phyloP scores from a whole-genome alignment of 2,888 invertebrate genomes.

The Mactromeris polynyma region DNA sequence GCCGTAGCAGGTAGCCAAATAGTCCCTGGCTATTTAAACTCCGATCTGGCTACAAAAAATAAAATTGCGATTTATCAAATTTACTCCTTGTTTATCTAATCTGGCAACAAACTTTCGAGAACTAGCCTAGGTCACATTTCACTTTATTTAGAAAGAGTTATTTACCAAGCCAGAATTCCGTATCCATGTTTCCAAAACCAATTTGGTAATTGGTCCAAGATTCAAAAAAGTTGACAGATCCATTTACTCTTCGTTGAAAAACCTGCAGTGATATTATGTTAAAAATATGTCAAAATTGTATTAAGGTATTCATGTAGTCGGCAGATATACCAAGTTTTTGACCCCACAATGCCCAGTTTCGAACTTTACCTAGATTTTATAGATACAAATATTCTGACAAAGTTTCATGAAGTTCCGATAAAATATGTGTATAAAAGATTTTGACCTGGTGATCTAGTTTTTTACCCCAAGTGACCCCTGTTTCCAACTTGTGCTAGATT shows the following conservation, averaged over 20 bases:
- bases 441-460: not conserved
- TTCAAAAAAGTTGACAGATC: conserved; percentile 93
- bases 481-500: too few species aligned
- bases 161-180: conserved; percentile 94
- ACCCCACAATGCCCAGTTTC: not conserved
- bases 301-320: too few species aligned
- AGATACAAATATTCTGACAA: not conserved
- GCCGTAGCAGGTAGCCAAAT: too few species aligned
- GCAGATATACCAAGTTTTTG: too few species aligned
- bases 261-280: conserved; percentile 85
- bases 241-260: conserved; percentile 93
- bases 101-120: not conserved
- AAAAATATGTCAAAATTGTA: not conserved
- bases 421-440: not conserved
- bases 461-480: too few species aligned
- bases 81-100: not conserved
- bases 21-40: not conserved
- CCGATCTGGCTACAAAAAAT: not conserved
- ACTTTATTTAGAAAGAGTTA: not conserved
- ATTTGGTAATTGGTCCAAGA: conserved; percentile 93
- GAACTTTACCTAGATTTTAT: not conserved
- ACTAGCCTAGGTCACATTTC: not conserved
- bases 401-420: not conserved
- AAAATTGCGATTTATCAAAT: not conserved
- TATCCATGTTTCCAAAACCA: conserved; percentile 91